Conservation (phyloP, 2,113 vertebrate species). For the Equus przewalskii region DNA sequence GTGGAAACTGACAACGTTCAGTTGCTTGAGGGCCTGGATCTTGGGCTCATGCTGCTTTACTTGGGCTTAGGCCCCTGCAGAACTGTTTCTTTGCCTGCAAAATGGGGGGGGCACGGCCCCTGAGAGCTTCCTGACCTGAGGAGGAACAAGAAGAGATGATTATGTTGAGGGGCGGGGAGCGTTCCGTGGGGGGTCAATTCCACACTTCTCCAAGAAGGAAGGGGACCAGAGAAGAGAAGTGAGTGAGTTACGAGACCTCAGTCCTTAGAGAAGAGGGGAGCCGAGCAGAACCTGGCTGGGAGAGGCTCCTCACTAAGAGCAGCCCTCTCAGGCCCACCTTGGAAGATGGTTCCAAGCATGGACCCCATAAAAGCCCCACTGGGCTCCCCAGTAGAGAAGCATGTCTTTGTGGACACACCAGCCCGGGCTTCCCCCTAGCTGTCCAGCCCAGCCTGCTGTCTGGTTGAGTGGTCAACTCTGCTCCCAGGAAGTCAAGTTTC, state of each 20-base stretch:
- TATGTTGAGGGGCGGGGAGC: fast-evolving
- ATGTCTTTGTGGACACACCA: background rate
- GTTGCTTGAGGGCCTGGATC: background rate
- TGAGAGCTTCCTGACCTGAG: background rate
- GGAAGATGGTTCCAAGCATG: background rate
- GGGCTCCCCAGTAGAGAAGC: background rate
- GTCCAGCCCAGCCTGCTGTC: background rate
- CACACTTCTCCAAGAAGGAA: background rate
- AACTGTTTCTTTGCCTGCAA: background rate
- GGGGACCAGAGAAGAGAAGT: background rate
- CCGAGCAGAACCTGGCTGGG: background rate
- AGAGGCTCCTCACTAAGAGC: background rate
- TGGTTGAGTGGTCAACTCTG: background rate
- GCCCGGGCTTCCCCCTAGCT: too few relatives aligned
- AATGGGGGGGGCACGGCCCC: background rate
- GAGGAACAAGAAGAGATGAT: background rate
- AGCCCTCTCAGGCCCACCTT: background rate
- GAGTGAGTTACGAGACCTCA: background rate
- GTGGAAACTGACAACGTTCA: fast-evolving
- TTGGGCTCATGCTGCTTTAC: background rate
- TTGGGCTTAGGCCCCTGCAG: background rate
- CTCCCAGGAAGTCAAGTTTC: background rate
- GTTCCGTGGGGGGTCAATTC: background rate
- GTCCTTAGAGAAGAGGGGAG: background rate
- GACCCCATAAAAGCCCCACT: background rate